Percentiles rank a stretch among this genome's conserved stretches.
phyloP scores from a whole-genome alignment of 2,113 vertebrate genomes.

The Regulus satrapa region DNA sequence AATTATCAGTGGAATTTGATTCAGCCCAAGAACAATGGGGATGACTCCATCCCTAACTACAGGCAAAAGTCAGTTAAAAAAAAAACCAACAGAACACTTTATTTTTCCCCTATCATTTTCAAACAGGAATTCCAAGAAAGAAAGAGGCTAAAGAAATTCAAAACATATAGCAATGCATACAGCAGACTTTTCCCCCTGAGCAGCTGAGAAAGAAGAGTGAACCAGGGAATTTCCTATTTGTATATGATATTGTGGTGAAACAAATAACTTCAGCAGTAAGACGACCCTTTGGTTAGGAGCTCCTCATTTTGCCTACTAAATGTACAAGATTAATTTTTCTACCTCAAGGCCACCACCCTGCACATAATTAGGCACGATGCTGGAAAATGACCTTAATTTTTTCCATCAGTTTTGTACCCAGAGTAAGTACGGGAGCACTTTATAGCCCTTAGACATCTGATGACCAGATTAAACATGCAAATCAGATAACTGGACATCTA shows the following conservation, averaged over 20 bases:
- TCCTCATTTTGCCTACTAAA: not conserved
- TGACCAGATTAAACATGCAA: constrained; percentile 22
- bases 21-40: fast-evolving
- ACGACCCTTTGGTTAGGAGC: not conserved
- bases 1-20: not conserved
- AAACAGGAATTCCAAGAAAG: not conserved
- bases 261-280: not conserved
- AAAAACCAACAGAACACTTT: too few species aligned
- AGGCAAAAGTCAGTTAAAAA: not conserved
- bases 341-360: constrained; percentile 12
- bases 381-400: constrained; percentile 56
- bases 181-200: not conserved
- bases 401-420: constrained; percentile 8
- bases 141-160: not conserved
- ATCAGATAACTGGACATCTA: not conserved
- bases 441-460: constrained; percentile 18
- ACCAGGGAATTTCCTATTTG: not conserved
- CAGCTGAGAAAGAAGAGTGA: not conserved
- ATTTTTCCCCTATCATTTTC: not conserved
- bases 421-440: not conserved
- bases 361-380: constrained; percentile 2
- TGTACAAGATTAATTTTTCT: constrained; percentile 33
- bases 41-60: not conserved
- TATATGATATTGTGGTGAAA: not conserved
- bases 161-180: not conserved